These are phyloP conservation scores for Callyntrura sp. DNA, from an alignment of 2,888 invertebrate genomes.

Conservation along the genomic window DNA sequence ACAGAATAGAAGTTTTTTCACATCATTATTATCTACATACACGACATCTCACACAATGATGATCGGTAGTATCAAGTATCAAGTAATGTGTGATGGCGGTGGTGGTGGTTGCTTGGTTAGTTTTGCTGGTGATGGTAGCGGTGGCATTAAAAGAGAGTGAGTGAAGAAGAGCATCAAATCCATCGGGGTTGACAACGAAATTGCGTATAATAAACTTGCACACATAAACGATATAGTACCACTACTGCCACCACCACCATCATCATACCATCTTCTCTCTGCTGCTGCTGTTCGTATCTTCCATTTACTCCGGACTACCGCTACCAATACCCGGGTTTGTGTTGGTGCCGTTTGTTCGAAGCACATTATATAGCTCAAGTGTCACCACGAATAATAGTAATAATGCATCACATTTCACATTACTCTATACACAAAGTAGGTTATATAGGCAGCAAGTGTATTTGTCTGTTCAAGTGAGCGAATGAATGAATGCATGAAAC, in stretches of 20 bases:
- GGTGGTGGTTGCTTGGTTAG: constrained; percentile 9
- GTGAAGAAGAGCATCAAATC: constrained; percentile 63
- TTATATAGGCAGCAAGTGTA: not conserved
- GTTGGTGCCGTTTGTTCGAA: constrained; percentile 47
- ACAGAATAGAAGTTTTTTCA: constrained; percentile 34
- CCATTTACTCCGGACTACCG: not conserved
- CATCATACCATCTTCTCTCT: not conserved
- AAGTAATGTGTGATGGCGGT: constrained; percentile 14
- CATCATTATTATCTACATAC: constrained; percentile 27
- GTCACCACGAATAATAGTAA: constrained; percentile 64
- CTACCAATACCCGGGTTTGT: not conserved
- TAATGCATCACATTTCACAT: constrained; percentile 45
- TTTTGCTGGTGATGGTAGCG: constrained; percentile 38
- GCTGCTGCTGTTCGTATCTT: constrained; percentile 1
- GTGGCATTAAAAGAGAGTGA: constrained; percentile 40
- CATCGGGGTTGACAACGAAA: constrained; percentile 60
- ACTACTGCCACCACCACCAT: not conserved
- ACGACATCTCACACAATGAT: constrained; percentile 32
- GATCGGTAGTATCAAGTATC: constrained; percentile 12
- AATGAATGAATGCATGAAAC: constrained; percentile 35
- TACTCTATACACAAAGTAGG: constrained; percentile 40
- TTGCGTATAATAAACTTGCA: constrained; percentile 41
- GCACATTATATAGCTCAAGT: constrained; percentile 52
- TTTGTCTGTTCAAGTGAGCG: constrained; percentile 39
- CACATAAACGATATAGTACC: not conserved